Conservation (phyloP, 2,888 invertebrate species). For the Polydrusus pterygomalis region DNA sequence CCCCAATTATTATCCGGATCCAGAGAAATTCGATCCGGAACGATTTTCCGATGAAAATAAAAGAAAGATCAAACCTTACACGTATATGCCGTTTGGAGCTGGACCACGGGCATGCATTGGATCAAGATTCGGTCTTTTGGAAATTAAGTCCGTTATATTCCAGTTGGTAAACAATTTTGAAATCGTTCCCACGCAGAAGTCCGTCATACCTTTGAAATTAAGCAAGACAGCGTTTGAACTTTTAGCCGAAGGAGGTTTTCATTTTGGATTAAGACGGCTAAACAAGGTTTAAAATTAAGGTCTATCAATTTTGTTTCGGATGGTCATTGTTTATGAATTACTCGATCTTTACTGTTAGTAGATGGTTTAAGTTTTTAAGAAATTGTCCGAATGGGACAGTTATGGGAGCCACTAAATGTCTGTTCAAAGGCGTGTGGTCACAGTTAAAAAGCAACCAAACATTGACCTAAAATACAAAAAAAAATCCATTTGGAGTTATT, state of each 20-base stretch:
- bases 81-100: slow-evolving; percentile 74
- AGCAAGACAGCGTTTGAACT: slow-evolving; percentile 57
- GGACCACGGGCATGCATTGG: slow-evolving; percentile 76
- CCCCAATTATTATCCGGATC: slow-evolving; percentile 70
- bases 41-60: slow-evolving; percentile 65
- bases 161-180: slow-evolving; percentile 65
- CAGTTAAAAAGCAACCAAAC: too few relatives aligned
- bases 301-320: too few relatives aligned
- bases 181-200: slow-evolving; percentile 64
- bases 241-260: slow-evolving; percentile 61
- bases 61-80: slow-evolving; percentile 71
- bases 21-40: slow-evolving; percentile 73
- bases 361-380: too few relatives aligned
- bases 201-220: slow-evolving; percentile 62
- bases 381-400: too few relatives aligned
- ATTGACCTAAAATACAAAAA: too few relatives aligned
- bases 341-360: too few relatives aligned
- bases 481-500: too few relatives aligned
- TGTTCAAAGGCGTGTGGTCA: too few relatives aligned
- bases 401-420: too few relatives aligned
- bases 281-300: not conserved
- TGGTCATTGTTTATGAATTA: too few relatives aligned
- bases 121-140: slow-evolving; percentile 67
- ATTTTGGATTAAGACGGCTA: slow-evolving; percentile 61
- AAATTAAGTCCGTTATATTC: slow-evolving; percentile 65